phyloP scores from a whole-genome alignment of 1,140 invertebrate genomes.

The Neuroterus valhalla region DNA sequence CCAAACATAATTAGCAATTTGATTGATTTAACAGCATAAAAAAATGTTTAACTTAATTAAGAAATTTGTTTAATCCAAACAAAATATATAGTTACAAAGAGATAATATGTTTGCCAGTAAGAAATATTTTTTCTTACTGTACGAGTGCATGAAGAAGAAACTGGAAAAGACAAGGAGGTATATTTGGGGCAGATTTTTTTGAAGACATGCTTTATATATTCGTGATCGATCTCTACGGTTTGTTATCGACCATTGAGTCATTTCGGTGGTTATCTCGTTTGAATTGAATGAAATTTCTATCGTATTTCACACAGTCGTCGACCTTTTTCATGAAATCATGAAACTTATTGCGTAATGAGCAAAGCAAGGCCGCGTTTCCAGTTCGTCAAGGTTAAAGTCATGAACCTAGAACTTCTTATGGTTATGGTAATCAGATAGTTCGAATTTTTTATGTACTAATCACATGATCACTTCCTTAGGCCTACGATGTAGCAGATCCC shows the following conservation, averaged over 20 bases:
- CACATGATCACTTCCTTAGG: background rate
- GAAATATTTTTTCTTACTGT: background rate
- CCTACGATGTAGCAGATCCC: background rate
- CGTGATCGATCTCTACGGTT: background rate
- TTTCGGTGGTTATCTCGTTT: background rate
- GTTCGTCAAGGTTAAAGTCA: constrained; percentile 50
- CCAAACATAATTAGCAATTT: no score
- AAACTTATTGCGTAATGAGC: constrained; percentile 56
- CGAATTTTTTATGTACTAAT: constrained; percentile 10
- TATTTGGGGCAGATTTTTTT: background rate
- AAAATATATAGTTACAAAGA: background rate
- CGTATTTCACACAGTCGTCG: constrained; percentile 39
- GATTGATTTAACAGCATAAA: no score
- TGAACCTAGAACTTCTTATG: constrained; percentile 15
- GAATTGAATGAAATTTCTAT: background rate
- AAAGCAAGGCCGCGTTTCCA: constrained; percentile 55
- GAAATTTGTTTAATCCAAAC: no score
- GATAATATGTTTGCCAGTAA: background rate
- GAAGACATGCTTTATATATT: background rate
- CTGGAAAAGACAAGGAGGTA: no score
- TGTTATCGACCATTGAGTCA: background rate
- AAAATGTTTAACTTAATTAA: no score
- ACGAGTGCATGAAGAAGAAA: background rate
- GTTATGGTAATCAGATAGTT: constrained; percentile 2
- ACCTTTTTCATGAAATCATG: constrained; percentile 45